Conservation (phyloP, 2,888 invertebrate genomes). For the Drosophila putrida region DNA sequence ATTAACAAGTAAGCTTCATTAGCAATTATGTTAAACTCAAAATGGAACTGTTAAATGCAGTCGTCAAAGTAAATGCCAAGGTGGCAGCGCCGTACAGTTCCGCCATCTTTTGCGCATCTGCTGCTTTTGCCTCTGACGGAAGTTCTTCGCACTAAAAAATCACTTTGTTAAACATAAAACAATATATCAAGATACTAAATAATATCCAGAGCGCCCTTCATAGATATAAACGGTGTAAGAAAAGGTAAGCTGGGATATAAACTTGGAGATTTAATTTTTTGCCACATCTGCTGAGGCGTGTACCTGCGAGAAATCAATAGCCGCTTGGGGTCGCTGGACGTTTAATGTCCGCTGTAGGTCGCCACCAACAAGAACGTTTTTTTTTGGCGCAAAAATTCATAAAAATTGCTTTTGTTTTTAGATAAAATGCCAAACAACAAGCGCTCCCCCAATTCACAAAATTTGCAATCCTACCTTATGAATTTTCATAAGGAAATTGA, state of each 20-base stretch:
- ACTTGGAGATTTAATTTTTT: neutral
- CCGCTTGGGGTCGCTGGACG: constrained; percentile 49
- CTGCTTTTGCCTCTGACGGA: constrained; percentile 72
- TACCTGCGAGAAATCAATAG: constrained; percentile 64
- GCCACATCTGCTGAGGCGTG: neutral
- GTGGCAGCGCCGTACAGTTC: constrained; percentile 47
- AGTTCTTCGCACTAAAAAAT: constrained; percentile 63
- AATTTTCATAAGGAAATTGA: constrained; percentile 93
- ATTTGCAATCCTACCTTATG: constrained; percentile 92
- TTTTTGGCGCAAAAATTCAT: constrained; percentile 48
- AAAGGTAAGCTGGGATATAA: constrained; percentile 24
- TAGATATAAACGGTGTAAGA: neutral
- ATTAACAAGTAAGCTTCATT: neutral
- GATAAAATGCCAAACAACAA: constrained; percentile 52
- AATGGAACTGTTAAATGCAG: constrained; percentile 30
- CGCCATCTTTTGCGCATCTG: constrained; percentile 81
- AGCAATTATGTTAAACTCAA: constrained; percentile 32
- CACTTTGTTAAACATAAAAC: constrained; percentile 37
- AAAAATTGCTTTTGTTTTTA: constrained; percentile 19
- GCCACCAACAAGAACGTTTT: constrained; percentile 45
- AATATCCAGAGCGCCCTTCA: neutral
- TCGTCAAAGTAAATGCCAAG: too few species aligned
- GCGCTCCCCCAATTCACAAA: constrained; percentile 71
- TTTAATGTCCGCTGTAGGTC: constrained; percentile 70
- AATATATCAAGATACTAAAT: neutral